These are phyloP conservation scores for Hybos culiciformis DNA, from an alignment of 2,888 invertebrate genomes.

Conservation along the genomic window DNA sequence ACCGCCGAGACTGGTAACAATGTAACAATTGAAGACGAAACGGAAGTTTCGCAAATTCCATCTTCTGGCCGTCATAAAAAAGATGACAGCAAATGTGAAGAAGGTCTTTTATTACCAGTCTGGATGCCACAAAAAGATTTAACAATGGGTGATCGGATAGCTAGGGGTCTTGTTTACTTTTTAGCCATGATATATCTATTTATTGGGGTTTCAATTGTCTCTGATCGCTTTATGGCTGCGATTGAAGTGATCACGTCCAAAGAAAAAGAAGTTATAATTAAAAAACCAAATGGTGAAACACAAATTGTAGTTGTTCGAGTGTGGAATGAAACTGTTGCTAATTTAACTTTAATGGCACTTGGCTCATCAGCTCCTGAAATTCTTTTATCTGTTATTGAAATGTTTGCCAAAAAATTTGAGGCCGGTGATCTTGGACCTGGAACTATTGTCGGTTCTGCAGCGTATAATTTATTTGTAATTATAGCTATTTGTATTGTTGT, in stretches of 20 bases:
- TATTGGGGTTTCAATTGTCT: constrained; percentile 96
- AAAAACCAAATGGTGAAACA: constrained; percentile 72
- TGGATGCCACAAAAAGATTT: constrained; percentile 79
- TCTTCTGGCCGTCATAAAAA: constrained; percentile 6
- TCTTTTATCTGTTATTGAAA: constrained; percentile 92
- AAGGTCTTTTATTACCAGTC: constrained; percentile 74
- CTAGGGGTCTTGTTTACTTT: constrained; percentile 86
- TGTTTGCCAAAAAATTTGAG: constrained; percentile 86
- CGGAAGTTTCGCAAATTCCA: not conserved
- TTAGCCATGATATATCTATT: constrained; percentile 82
- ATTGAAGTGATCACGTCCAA: constrained; percentile 98
- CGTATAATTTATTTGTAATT: constrained; percentile 96
- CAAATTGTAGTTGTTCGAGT: constrained; percentile 86
- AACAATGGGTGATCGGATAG: constrained; percentile 57
- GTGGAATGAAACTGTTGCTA: constrained; percentile 99
- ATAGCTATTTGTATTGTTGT: constrained; percentile 88
- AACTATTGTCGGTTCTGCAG: constrained; percentile 97
- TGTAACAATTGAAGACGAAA: not conserved
- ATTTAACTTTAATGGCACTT: constrained; percentile 95
- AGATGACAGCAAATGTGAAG: constrained; percentile 44
- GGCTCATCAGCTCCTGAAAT: constrained; percentile 99
- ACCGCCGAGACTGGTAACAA: no score
- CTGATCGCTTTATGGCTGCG: constrained; percentile 98
- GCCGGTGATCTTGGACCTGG: constrained; percentile 97
- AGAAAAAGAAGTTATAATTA: constrained; percentile 87